A percentile compares a stretch with the other conserved stretches of the same genome.
phyloP scores from a whole-genome alignment of 2,113 vertebrate genomes.

The Sinosuthora webbiana region DNA sequence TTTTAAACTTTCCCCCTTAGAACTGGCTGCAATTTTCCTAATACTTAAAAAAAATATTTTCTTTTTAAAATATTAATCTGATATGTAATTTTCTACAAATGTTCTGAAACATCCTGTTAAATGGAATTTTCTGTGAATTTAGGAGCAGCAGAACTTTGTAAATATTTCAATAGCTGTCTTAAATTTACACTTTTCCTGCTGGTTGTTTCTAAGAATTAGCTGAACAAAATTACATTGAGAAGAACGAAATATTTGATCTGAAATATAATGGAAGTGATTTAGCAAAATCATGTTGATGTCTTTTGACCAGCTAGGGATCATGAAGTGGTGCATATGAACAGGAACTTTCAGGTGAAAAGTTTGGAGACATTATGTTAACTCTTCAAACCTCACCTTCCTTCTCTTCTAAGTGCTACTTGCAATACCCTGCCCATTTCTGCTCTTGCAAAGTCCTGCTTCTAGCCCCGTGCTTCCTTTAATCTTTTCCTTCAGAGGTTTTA shows the following conservation, averaged over 20 bases:
- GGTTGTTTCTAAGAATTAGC: not conserved
- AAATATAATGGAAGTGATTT: not conserved
- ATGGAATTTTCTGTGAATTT: not conserved
- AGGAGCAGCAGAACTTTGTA: not conserved
- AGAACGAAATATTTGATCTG: not conserved
- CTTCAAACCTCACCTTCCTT: not conserved
- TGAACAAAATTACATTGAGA: not conserved
- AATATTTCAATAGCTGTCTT: not conserved
- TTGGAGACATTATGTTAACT: not conserved
- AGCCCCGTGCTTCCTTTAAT: not conserved
- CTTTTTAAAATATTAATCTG: not conserved
- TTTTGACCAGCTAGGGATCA: not conserved
- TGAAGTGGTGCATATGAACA: not conserved
- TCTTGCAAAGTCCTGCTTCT: not conserved
- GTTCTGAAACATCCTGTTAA: not conserved
- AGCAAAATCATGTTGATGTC: not conserved
- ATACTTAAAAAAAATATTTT: not conserved
- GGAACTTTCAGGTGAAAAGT: not conserved
- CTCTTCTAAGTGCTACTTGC: not conserved
- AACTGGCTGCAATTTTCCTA: not conserved
- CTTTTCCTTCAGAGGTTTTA: not conserved
- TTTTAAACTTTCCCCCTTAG: not conserved
- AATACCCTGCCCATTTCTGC: not conserved
- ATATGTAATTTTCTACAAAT: not conserved
- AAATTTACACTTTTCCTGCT: not conserved